Percentiles rank a stretch among this genome's conserved stretches.
phyloP scores from a whole-genome alignment of 2,888 invertebrate species.

The Dugesia japonica region DNA sequence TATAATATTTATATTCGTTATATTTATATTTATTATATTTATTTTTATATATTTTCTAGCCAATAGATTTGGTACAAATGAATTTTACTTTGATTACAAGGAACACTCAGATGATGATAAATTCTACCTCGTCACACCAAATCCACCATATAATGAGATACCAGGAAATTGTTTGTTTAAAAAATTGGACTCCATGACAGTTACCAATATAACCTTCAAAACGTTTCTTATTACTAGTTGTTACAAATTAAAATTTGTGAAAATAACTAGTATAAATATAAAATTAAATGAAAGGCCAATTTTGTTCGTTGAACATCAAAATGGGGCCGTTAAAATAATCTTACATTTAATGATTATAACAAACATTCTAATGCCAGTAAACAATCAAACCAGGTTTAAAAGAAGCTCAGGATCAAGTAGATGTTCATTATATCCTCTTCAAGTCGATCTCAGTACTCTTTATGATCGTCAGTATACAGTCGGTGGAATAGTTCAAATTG shows the following conservation, averaged over 20 bases:
- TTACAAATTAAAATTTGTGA: not conserved
- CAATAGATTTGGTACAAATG: not conserved
- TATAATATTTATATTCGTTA: too few species aligned
- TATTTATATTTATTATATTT: too few species aligned
- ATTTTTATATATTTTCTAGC: too few species aligned
- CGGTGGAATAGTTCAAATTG: not conserved
- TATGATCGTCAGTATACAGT: conserved; percentile 1
- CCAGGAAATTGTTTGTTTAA: not conserved
- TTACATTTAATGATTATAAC: not conserved
- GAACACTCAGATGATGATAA: not conserved
- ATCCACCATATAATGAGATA: not conserved
- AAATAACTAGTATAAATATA: not conserved
- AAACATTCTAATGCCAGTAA: not conserved
- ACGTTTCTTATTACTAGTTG: not conserved
- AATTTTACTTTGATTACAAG: not conserved
- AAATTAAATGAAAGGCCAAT: not conserved
- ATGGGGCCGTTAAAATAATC: not conserved
- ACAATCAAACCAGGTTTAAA: not conserved
- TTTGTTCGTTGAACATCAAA: not conserved
- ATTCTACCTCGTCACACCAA: not conserved
- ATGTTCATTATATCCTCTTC: not conserved
- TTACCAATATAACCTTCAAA: not conserved
- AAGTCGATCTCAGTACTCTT: conserved; percentile 10
- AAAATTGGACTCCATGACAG: not conserved
- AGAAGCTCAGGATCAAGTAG: not conserved